Evolutionary conservation across 1,140 invertebrate genomes (phyloP).

Genomic region (Mizuhopecten yessoensis): DNA sequence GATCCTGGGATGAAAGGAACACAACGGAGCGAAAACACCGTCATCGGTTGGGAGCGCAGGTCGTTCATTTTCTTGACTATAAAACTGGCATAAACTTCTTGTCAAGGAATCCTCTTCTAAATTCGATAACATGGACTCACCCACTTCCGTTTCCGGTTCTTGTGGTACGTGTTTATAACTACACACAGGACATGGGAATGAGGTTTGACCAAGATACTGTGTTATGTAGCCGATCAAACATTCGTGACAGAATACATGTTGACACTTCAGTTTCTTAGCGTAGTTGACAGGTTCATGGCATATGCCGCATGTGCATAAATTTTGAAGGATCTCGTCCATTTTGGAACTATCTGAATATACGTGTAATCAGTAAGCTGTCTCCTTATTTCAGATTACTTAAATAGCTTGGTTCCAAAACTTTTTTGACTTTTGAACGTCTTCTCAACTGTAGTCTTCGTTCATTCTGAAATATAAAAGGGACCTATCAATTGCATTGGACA

Average conservation of each 20-base stretch:
- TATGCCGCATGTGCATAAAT: neutral
- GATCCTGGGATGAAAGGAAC: neutral
- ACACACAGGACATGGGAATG: neutral
- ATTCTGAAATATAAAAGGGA: too few species aligned
- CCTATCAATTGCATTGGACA: too few species aligned
- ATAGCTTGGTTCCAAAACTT: too few species aligned
- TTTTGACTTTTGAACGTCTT: too few species aligned
- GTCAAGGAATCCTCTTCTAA: constrained; percentile 25
- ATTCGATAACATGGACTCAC: neutral
- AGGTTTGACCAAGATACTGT: neutral
- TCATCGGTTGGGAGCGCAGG: neutral
- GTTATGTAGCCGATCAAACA: neutral
- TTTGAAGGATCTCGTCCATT: neutral
- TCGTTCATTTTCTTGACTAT: neutral
- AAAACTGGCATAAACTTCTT: neutral
- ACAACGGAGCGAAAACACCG: neutral
- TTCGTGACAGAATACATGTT: neutral
- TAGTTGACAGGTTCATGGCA: neutral
- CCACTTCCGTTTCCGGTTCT: neutral
- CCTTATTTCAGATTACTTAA: too few species aligned
- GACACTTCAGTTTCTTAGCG: neutral
- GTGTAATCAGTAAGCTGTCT: too few species aligned
- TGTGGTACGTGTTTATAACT: neutral
- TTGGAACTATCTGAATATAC: too few species aligned
- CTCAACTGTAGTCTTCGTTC: too few species aligned